Evolutionary conservation across 2,797 vertebrate genomes (phyloP), one percentile per base, ranked within the genome.

Genomic region (Oryzias dopingdopingensis): DNA sequence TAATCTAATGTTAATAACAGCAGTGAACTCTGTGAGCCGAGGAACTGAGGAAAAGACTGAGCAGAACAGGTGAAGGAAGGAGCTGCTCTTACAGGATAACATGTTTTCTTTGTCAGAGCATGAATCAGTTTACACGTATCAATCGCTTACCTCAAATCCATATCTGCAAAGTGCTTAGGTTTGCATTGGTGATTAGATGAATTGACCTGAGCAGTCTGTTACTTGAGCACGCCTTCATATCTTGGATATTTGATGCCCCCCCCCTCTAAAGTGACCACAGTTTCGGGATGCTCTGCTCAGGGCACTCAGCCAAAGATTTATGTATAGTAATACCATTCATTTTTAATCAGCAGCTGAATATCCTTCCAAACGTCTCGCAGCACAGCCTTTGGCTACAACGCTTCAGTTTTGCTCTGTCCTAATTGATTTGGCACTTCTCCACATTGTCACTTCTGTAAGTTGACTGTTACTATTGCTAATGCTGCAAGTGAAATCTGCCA

Each of bases 271-370:
- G 85, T 88, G 88, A 90, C 88, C 86, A 85, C 85, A 86, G 80
- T 77, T 86, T 84, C 81, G 88, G 80, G 86, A 89, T 89, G 86
- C 82, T 83, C 72, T 71, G 77, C 84, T 85, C 79, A 48, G 79
- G 87, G 88, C 84, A 62, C 77, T 68, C 53, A 70, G 88, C 86
- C 87, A 89, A 76, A 82, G 85, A 84, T 83, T 86, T 87, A 88
- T 88, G 87, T 83, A 88, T 89, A 88, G 85, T 84, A 84, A 90
- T 90, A 88, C 79, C 83, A 88, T 88, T 88, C 85, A 89, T 90
- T 88, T 91, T 90, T 90, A 88, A 91, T 89, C 88, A 90, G 79
- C 77, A 86, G 74, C 75, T 83, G 85, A 88, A 85, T 83, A 87
- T 83, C 81, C 73, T 70, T 82, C 80, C 65, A 72, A 83, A 82